Base-by-base conservation (phyloP, 1,140 invertebrate species). In the Calephelis nemesis region DNA sequence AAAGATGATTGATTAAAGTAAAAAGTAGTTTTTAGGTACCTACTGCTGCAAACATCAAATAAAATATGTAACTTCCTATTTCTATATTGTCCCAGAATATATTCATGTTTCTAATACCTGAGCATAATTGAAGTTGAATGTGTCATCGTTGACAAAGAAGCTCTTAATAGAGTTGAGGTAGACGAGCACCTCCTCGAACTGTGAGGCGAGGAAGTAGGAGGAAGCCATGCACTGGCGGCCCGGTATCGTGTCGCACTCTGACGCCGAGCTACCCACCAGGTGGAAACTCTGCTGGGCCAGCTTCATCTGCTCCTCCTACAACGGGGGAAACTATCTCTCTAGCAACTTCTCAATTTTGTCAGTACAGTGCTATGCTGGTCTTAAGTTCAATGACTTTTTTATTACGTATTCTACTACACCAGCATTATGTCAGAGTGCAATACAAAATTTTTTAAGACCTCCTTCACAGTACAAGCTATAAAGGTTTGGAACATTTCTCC, bases 191-290 rank as follows among this genome's bases (percentile, higher is more conserved):
- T 99, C 98, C 77, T 99, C 98, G 91, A 98, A 99, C 92, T 99
- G 97, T 64, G 96, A 95, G 45, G 97, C 95, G 2, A 99, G 93
- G 88, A 99, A 99, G 91, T 98, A 98, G 50, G 96, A 98, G 0
- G 98, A 98, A 0, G 98, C 98, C 98, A 99, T 99, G 82, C 98
- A 98, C 88, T 99, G 98, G 45, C 98, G 93, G 1, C 98, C 98
- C 2, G 96, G 96, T 81, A 97, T 97, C 11, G 96, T 98, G 92
- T 98, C 98, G 87, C 98, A 98, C 93, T 99, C 98, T 62, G 97
- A 98, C 2, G 96, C 96, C 45, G 97, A 99, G 74, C 97, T 97
- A 58, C 98, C 99, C 39, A 99, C 98, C 62, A 98, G 87, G 88
- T 99, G 98, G 78, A 99, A 98, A 88, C 97, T 99, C 87, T 99